phyloP scores from a whole-genome alignment of 1,140 invertebrate genomes.

The Frieseomelitta varia region DNA sequence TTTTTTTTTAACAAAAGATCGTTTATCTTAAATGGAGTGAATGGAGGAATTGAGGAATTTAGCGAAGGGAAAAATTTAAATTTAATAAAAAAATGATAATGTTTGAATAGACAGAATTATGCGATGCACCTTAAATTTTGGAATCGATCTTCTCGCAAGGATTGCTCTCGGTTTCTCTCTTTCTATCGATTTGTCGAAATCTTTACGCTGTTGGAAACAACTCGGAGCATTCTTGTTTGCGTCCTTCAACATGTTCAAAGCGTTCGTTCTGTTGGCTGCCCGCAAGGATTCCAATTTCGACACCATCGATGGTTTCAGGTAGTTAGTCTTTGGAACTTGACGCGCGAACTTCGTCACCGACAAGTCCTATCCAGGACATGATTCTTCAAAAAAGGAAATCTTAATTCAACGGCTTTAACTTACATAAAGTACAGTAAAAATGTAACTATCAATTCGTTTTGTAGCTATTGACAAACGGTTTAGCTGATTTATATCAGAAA shows the following conservation, averaged over 20 bases:
- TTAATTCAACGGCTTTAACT: constrained; percentile 10
- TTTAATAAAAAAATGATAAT: neutral
- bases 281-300: constrained; percentile 15
- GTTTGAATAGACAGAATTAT: neutral
- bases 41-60: too few relatives aligned
- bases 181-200: neutral
- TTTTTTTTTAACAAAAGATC: too few relatives aligned
- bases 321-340: constrained; percentile 27
- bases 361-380: constrained; percentile 35
- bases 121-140: constrained; percentile 23
- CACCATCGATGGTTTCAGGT: constrained; percentile 17
- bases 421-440: too few relatives aligned
- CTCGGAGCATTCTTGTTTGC: constrained; percentile 12
- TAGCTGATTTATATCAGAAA: too few relatives aligned
- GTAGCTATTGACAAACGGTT: neutral
- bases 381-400: constrained; percentile 30
- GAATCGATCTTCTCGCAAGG: constrained; percentile 3
- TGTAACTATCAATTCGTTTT: neutral
- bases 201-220: neutral
- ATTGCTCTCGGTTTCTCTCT: neutral
- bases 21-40: too few relatives aligned
- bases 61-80: neutral
- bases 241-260: constrained; percentile 19
- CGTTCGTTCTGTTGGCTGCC: constrained; percentile 2
- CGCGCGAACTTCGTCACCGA: neutral